Evolutionary conservation across 2,113 vertebrate species (phyloP).

Genomic region (Dissostichus mawsoni): DNA sequence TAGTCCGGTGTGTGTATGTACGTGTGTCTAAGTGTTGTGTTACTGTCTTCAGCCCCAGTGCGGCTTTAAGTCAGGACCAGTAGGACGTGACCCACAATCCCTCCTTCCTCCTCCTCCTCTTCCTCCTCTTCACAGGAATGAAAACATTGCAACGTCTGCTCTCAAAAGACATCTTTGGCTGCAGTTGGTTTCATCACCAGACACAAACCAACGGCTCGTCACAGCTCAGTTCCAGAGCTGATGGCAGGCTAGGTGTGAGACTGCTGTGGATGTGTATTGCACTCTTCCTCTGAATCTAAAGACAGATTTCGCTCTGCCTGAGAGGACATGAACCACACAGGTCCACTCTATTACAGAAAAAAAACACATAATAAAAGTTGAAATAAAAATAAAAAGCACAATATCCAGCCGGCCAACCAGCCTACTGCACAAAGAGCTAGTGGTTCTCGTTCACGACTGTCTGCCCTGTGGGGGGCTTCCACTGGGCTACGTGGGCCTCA

Average conservation of each 20-base stretch:
- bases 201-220: conserved; percentile 52
- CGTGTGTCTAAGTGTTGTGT: not conserved
- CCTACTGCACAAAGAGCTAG: conserved; percentile 39
- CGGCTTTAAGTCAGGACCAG: conserved; percentile 32
- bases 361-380: conserved; percentile 49
- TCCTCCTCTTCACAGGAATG: conserved; percentile 51
- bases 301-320: conserved; percentile 66
- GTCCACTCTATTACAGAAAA: conserved; percentile 42
- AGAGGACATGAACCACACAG: conserved; percentile 64
- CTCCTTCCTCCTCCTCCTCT: conserved; percentile 23
- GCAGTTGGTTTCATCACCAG: conserved; percentile 42
- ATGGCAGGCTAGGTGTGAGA: conserved; percentile 55
- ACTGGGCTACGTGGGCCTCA: conserved; percentile 90
- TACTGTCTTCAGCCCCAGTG: conserved; percentile 32
- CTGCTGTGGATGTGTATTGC: conserved; percentile 79
- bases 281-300: conserved; percentile 72
- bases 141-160: conserved; percentile 46
- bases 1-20: conserved; percentile 16
- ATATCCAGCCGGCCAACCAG: conserved; percentile 49
- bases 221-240: conserved; percentile 74
- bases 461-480: conserved; percentile 37
- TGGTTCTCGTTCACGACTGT: conserved; percentile 52
- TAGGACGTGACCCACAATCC: conserved; percentile 36
- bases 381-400: conserved; percentile 65
- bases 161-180: conserved; percentile 75